A percentile compares a stretch with the other conserved stretches of the same genome.
phyloP scores from a whole-genome alignment of 2,888 invertebrate genomes.

The Diarsia rubi region DNA sequence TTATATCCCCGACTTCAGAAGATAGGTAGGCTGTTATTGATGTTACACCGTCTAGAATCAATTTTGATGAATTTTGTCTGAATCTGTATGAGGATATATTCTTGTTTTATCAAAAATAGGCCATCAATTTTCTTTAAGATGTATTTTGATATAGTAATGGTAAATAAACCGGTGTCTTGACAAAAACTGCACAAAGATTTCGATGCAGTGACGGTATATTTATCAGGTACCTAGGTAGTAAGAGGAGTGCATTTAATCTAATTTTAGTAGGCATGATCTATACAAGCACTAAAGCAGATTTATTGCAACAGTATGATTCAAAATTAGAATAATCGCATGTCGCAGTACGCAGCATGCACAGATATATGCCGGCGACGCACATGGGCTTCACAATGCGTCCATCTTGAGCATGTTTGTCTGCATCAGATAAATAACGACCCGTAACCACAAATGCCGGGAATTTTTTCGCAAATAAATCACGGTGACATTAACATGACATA shows the following conservation, averaged over 20 bases:
- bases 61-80: not conserved
- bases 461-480: conserved; percentile 20
- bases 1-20: not conserved
- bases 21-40: conserved; percentile 6
- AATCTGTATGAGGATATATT: not conserved
- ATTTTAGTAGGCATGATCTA: conserved; percentile 80
- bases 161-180: conserved; percentile 15
- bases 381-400: conserved; percentile 80
- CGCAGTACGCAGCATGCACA: conserved; percentile 72
- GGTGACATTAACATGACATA: conserved; percentile 60
- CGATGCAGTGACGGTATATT: conserved; percentile 44
- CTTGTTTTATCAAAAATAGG: conserved; percentile 1
- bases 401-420: conserved; percentile 77
- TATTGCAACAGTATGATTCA: conserved; percentile 77
- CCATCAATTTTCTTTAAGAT: conserved; percentile 3
- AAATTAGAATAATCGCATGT: conserved; percentile 84
- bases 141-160: not conserved
- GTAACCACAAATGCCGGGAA: conserved; percentile 26
- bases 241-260: conserved; percentile 78
- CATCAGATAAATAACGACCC: conserved; percentile 32
- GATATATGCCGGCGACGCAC: conserved; percentile 73
- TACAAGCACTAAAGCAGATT: conserved; percentile 72
- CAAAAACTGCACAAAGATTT: conserved; percentile 43
- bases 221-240: conserved; percentile 62
- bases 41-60: not conserved